phyloP scores from a whole-genome alignment of 2,113 vertebrate genomes.

The Pangasianodon hypophthalmus region DNA sequence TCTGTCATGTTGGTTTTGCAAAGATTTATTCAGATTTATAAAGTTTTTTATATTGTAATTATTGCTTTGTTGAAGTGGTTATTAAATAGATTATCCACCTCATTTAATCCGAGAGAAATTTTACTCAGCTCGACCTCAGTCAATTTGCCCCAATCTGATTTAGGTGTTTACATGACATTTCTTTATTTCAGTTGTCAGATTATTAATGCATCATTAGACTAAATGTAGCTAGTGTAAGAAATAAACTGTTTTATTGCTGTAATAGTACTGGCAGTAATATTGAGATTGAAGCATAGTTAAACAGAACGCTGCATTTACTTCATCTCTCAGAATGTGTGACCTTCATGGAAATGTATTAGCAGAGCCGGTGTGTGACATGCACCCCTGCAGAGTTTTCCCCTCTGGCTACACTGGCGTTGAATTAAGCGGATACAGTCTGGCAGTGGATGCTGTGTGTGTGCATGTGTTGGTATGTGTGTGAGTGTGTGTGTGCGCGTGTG shows the following conservation, averaged over 20 bases:
- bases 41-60: neutral
- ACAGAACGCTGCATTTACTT: neutral
- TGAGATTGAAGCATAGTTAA: constrained; percentile 10
- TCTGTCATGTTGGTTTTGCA: neutral
- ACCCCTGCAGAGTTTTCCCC: constrained; percentile 33
- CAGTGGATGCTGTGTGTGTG: constrained; percentile 11
- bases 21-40: neutral
- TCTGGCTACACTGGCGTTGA: constrained; percentile 31
- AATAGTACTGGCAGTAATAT: neutral
- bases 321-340: constrained; percentile 20
- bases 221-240: constrained; percentile 12
- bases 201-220: neutral
- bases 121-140: neutral
- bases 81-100: neutral
- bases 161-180: neutral
- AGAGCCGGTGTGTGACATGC: constrained; percentile 36
- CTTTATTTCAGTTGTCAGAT: neutral
- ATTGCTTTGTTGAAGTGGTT: neutral
- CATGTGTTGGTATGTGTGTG: neutral
- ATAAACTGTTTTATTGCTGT: neutral
- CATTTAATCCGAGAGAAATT: neutral
- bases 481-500: neutral
- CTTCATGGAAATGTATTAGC: constrained; percentile 39
- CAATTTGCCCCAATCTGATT: neutral
- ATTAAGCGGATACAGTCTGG: constrained; percentile 32